These are phyloP conservation scores for Lepilemur ruficaudatus DNA, from an alignment of 2,797 vertebrate genomes.

Conservation along the genomic window DNA sequence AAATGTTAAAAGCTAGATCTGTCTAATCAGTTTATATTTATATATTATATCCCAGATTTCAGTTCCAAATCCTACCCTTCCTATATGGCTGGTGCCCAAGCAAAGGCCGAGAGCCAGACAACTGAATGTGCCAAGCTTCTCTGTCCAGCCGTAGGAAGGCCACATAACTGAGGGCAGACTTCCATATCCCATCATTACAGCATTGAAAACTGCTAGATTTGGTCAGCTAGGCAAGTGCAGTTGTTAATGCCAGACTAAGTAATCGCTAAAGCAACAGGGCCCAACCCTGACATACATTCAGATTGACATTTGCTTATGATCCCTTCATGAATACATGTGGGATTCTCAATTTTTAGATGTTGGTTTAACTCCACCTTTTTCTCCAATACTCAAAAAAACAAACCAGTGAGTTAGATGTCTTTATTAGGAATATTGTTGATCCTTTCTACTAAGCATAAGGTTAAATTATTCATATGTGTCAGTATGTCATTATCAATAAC, in stretches of 20 bases:
- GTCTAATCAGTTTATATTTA: slow-evolving; percentile 15
- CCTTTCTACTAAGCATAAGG: background rate
- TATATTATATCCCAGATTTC: background rate
- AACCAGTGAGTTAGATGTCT: background rate
- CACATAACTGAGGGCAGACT: background rate
- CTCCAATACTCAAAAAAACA: background rate
- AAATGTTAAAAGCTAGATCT: background rate
- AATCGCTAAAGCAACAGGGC: background rate
- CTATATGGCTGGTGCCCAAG: background rate
- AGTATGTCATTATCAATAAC: background rate
- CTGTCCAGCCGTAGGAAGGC: background rate
- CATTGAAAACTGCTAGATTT: background rate
- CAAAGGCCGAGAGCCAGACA: background rate
- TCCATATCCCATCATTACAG: background rate
- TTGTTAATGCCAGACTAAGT: background rate
- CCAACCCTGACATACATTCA: background rate
- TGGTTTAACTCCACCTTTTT: background rate
- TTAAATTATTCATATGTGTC: background rate
- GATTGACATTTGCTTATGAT: background rate
- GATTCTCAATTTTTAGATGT: background rate
- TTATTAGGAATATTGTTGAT: background rate
- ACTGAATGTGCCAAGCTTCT: background rate
- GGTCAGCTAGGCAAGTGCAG: background rate
- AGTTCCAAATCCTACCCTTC: background rate
- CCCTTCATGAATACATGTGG: background rate